Conservation (phyloP, 2,797 vertebrate species). For the Sternarchorhynchus goeldii region DNA sequence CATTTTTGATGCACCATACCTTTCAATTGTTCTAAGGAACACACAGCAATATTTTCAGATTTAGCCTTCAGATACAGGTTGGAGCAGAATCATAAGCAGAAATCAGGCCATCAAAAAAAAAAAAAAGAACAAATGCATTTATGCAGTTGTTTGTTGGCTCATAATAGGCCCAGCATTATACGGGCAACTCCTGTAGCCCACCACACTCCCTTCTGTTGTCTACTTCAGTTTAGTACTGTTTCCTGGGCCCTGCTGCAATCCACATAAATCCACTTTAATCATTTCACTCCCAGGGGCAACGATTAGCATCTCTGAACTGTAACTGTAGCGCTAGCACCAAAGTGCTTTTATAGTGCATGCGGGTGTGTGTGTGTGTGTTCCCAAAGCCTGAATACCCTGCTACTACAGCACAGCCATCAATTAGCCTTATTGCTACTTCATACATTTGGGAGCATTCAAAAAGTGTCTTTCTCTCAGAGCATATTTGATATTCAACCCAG, state of each 20-base stretch:
- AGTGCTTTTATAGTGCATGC: conserved; percentile 9
- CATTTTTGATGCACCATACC: too few species aligned
- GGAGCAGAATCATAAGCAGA: too few species aligned
- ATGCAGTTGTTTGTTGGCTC: background rate
- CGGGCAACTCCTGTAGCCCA: conserved; percentile 8
- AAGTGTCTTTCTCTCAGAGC: background rate
- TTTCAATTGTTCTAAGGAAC: too few species aligned
- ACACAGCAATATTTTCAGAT: too few species aligned
- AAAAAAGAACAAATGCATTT: too few species aligned
- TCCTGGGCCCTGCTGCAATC: conserved; percentile 18
- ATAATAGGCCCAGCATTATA: background rate
- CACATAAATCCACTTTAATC: conserved; percentile 38
- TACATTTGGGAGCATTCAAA: background rate
- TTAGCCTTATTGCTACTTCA: conserved; percentile 22
- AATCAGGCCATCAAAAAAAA: too few species aligned
- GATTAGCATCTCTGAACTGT: conserved; percentile 52
- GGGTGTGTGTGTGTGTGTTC: conserved; percentile 24
- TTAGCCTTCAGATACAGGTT: too few species aligned
- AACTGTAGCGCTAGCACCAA: conserved; percentile 21
- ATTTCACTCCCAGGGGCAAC: conserved; percentile 39
- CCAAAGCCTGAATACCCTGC: conserved; percentile 6
- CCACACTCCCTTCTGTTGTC: conserved; percentile 10
- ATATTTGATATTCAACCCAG: conserved; percentile 8
- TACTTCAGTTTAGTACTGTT: conserved; percentile 12
- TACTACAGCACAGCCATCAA: conserved; percentile 24